Percentiles rank a stretch among this genome's conserved stretches.
phyloP scores from a whole-genome alignment of 1,140 invertebrate genomes.

The Drosophila tsacasi region DNA sequence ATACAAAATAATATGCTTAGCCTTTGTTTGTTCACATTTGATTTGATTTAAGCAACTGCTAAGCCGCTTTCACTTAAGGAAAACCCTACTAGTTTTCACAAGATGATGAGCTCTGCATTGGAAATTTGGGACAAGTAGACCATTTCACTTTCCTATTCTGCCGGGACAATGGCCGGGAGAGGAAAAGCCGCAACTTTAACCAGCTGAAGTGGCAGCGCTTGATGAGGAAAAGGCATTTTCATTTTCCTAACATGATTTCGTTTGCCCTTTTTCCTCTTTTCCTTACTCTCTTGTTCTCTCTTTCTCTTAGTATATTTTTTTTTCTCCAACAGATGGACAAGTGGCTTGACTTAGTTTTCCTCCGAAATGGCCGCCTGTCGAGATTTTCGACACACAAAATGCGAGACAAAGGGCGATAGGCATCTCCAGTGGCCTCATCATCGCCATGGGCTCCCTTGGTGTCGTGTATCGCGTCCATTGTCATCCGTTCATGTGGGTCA shows the following conservation, averaged over 20 bases:
- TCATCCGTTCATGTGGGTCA: slow-evolving; percentile 29
- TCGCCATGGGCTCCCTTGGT: slow-evolving; percentile 15
- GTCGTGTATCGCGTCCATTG: slow-evolving; percentile 31
- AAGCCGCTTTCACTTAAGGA: background rate
- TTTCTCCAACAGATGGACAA: slow-evolving; percentile 25
- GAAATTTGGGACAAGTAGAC: slow-evolving; percentile 14
- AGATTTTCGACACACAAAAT: slow-evolving; percentile 53
- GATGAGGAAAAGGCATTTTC: slow-evolving; percentile 44
- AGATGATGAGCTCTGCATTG: slow-evolving; percentile 1
- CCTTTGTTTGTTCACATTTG: slow-evolving; percentile 5
- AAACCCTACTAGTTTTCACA: slow-evolving; percentile 11
- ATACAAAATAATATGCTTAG: background rate
- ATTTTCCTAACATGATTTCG: slow-evolving; percentile 43
- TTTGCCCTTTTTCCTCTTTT: slow-evolving; percentile 5
- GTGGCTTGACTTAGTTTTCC: slow-evolving; percentile 47
- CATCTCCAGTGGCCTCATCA: slow-evolving; percentile 47
- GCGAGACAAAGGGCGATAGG: slow-evolving; percentile 53
- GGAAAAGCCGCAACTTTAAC: slow-evolving; percentile 19
- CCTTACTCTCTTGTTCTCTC: background rate
- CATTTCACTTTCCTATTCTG: background rate
- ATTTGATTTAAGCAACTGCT: background rate
- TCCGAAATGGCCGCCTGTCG: slow-evolving; percentile 29
- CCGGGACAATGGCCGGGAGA: slow-evolving; percentile 17
- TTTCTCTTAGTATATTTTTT: background rate
- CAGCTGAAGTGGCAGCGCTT: slow-evolving; percentile 41